Conservation (phyloP, 2,888 invertebrate genomes). For the Dorcus parallelipipedus region DNA sequence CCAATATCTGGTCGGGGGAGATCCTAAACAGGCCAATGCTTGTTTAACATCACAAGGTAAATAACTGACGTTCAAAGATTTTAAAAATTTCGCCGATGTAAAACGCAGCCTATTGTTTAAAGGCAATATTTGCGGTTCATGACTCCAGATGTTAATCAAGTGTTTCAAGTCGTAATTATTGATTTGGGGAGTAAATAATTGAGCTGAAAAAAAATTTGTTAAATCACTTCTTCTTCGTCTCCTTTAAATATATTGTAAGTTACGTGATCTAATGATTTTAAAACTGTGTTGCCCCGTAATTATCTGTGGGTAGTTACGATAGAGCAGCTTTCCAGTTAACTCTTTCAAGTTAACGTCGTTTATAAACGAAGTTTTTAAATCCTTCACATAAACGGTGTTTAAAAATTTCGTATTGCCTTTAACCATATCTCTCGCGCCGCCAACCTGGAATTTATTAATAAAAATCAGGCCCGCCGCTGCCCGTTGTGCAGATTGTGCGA, state of each 20-base stretch:
- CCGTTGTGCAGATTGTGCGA: no score
- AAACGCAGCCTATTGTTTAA: constrained; percentile 14
- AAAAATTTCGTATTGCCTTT: constrained; percentile 13
- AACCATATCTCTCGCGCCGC: background rate
- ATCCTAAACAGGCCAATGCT: constrained; percentile 8
- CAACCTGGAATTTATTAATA: background rate
- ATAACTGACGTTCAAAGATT: constrained; percentile 12
- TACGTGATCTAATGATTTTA: constrained; percentile 35
- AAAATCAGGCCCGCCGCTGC: no score
- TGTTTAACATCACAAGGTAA: constrained; percentile 17
- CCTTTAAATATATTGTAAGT: constrained; percentile 7
- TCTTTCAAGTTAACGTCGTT: constrained; percentile 8
- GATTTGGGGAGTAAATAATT: constrained; percentile 15
- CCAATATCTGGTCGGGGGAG: constrained; percentile 17
- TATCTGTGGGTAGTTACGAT: constrained; percentile 33
- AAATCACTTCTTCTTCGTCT: background rate
- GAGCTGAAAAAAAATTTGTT: constrained; percentile 14
- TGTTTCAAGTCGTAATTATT: constrained; percentile 15
- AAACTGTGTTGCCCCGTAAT: constrained; percentile 34
- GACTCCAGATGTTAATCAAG: constrained; percentile 15
- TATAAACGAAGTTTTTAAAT: constrained; percentile 10
- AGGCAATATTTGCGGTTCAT: constrained; percentile 10
- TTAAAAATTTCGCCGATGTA: constrained; percentile 12
- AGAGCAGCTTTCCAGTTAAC: constrained; percentile 26
- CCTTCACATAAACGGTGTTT: constrained; percentile 13